These are phyloP conservation scores for Danio kyathit DNA, from an alignment of 2,797 vertebrate species.

Conservation along the genomic window DNA sequence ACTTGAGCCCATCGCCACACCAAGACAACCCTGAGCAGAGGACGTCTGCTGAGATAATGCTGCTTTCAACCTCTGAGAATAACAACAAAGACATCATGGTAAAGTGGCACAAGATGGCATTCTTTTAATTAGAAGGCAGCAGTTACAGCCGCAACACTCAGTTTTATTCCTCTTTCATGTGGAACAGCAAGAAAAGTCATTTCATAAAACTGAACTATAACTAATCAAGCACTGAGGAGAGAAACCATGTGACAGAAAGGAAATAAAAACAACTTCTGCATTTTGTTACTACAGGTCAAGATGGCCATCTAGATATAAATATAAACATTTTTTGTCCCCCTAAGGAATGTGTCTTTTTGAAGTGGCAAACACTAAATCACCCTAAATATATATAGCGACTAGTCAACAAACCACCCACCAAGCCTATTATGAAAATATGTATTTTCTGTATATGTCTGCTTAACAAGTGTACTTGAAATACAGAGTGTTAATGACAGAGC, in stretches of 20 bases:
- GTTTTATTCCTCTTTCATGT: neutral
- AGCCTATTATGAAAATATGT: neutral
- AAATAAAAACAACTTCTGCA: constrained; percentile 15
- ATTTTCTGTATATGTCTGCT: neutral
- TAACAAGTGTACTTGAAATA: constrained; percentile 22
- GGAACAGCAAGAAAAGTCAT: neutral
- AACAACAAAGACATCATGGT: constrained; percentile 21
- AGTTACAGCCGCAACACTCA: neutral
- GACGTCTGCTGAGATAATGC: constrained; percentile 89
- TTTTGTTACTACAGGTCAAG: neutral
- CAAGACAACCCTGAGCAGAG: constrained; percentile 83
- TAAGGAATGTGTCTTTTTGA: neutral
- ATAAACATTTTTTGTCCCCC: neutral
- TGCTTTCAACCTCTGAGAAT: constrained; percentile 90
- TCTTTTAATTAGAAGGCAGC: constrained; percentile 9
- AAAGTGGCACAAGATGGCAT: neutral
- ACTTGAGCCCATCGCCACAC: constrained; percentile 85
- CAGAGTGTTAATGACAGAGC: neutral
- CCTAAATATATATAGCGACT: neutral
- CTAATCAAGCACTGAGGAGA: neutral
- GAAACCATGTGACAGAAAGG: constrained; percentile 19
- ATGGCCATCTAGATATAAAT: neutral
- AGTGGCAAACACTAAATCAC: neutral
- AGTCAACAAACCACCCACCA: neutral
- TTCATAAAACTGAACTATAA: constrained; percentile 15